Base-by-base conservation (phyloP, 1,140 invertebrate genomes). In the Drosophila willistoni region DNA sequence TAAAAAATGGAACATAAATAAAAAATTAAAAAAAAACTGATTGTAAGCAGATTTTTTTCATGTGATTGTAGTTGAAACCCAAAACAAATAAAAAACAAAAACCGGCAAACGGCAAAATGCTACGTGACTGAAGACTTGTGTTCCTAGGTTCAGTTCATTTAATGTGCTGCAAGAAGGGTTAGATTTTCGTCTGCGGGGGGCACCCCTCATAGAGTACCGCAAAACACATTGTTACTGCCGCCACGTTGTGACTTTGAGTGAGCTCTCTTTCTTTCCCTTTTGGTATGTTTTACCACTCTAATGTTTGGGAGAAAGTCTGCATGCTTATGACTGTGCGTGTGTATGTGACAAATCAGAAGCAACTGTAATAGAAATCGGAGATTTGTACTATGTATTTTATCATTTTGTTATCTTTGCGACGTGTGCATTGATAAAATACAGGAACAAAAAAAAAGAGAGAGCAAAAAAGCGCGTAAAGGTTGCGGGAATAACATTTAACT, bases 101-200 rank as follows among this genome's bases (percentile, higher is more conserved):
- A 60, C 70, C 68, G 68, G 68, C 73, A 51, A 63, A 57, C 74
- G 63, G 22, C n/a, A n/a, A n/a, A n/a, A n/a, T 25, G 22, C 22
- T 25, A 87, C 84, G 84, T 89, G 84, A 78, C 84, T 73, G 84
- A 66, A 56, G 12, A 70, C 34, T 12, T 61, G 65, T 42, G 59
- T 19, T 19, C 14, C 7, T 47, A 9, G 44, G 44, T 17, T 13
- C 22, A 54, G 51, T 25, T 25, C 34, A 36, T 12, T 36, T 36
- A 10, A 10, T 47, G 71, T 75, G 72, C 68, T 75, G 33, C n/a
- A 10, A 57, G 55, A 57, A 34, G 33, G 33, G 29, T 34, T 34
- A 17, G n/a, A 2, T 34, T 57, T 17, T 29, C 1, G 55, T 33
- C 7, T n/a, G 7, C n/a, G 17, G 44, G 7, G 3, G 7, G 44